Base-by-base conservation (phyloP, 2,888 invertebrate genomes). In the Melanchra persicariae region DNA sequence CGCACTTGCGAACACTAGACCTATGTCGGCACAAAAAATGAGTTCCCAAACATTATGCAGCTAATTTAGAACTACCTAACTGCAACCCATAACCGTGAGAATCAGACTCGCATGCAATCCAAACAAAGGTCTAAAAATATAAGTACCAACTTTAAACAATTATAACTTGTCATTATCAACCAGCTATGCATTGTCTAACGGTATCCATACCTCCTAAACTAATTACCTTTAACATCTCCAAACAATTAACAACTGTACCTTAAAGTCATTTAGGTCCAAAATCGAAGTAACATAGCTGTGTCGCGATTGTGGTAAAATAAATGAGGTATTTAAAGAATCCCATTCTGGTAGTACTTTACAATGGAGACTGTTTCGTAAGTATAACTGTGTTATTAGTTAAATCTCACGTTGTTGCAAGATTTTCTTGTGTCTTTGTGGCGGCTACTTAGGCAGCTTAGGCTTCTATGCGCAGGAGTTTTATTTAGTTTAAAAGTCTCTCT, bases 311-410 rank as follows among this genome's bases (percentile, higher is more conserved):
- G 67, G 40, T 71, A 54, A 82, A 82, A 83, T 86, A 79, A 77
- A 83, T 81, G 82, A 75, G 82, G 78, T 81, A 84, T 86, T 84
- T 84, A 74, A 55, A 86, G 77, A 87, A 82, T 86, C 74, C 68
- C 59, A 79, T 82, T 79, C 68, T 77, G 51, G 77, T 67, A 49
- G 55, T 79, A 67, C 47, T 71, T 69, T 63, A 79, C 79, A 79
- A 79, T 79, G 34, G 81, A 24, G 60, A 49, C 51, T 59, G 55
- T 79, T 77, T 78, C 79, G 40, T 77, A 68, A 81, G 73, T 61
- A 54, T 77, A 55, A 54, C 59, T 60, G 4, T 77, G 65, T 66
- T 77, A 61, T 67, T 81, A 64, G 62, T 77, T 69, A 68, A 77
- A 57, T 79, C 79, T 79, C 82, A 79, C 79, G 78, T 45, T 79